Conservation (phyloP, 2,797 vertebrate genomes). For the Tenualosa thibaudeaui region DNA sequence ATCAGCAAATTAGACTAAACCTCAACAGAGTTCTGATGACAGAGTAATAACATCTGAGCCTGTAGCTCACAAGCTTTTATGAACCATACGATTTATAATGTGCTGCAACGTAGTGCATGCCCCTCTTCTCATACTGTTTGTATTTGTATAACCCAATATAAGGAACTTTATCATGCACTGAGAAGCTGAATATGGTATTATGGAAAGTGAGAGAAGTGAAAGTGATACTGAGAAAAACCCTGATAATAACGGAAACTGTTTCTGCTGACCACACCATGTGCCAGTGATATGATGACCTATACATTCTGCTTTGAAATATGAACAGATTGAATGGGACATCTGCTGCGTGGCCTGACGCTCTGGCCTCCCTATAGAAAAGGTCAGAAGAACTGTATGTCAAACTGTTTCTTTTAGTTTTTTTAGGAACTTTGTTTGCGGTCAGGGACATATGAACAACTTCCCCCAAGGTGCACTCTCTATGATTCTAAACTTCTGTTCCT, state of each 20-base stretch:
- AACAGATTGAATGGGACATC: constrained; percentile 11
- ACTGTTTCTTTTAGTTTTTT: background rate
- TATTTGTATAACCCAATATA: background rate
- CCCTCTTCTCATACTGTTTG: background rate
- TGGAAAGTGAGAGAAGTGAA: background rate
- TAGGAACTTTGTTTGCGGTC: background rate
- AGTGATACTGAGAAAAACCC: background rate
- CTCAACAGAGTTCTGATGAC: background rate
- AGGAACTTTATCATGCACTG: no score
- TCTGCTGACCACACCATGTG: background rate
- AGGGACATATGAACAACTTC: background rate
- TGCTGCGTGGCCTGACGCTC: background rate
- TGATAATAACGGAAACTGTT: background rate
- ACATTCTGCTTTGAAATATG: constrained; percentile 20
- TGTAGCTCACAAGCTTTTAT: background rate
- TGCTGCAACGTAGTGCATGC: background rate
- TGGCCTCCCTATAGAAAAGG: background rate
- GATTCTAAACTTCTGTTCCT: background rate
- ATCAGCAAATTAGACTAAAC: background rate
- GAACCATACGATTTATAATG: background rate
- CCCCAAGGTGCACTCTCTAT: background rate
- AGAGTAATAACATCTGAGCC: background rate
- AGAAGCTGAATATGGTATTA: background rate
- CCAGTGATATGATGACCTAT: constrained; percentile 2
- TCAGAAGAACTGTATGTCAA: background rate